Base-by-base conservation (phyloP, 2,797 vertebrate species). In the Crenichthys baileyi region DNA sequence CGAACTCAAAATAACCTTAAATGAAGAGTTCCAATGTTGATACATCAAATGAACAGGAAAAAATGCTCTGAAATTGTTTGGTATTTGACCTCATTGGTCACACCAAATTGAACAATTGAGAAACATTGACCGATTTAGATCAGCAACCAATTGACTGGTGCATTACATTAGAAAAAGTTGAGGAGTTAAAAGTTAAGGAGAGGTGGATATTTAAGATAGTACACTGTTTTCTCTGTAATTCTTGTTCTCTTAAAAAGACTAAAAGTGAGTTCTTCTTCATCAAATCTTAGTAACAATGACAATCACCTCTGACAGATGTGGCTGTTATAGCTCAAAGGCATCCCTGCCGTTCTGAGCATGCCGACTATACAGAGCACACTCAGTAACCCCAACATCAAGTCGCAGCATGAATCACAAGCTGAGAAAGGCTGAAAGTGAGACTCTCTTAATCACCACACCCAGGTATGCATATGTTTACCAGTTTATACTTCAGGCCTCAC, bases 401-500 rank as follows among this genome's bases (percentile, higher is more conserved):
- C 31, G 12, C 70, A 53, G 9, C 20, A 39, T 24, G 3, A 24
- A 39, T 51, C 29, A 36, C 0, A 39, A 55, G 22, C 18, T 11
- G 20, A 36, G 16, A 41, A 58, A 12, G 56, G 67, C 29, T 44
- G 48, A 50, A 12, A 50, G 48, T 12, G 48, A 11, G 12, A 50
- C 48, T 46, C 44, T 13, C 12, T 15, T 50, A 50, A 50, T 50
- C 48, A 50, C 48, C 48, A 15, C 48, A 50, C 48, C 12, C 15
- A 50, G 9, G 48, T 50, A 51, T 11, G 46, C 12, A 12, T 48
- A 2, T 48, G 9, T 61, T 15, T 13, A 31, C 70, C 72, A 75
- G 71, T 55, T 76, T 55, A 73, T 20, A 60, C 51, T 70, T 77
- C 50, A 72, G 83, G 79, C 63, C 2, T 13, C 5, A 44, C 15